Percentiles rank a stretch among this genome's conserved stretches.
Evolutionary conservation across 2,113 vertebrate species (phyloP).

Genomic region (Crocuta crocuta): DNA sequence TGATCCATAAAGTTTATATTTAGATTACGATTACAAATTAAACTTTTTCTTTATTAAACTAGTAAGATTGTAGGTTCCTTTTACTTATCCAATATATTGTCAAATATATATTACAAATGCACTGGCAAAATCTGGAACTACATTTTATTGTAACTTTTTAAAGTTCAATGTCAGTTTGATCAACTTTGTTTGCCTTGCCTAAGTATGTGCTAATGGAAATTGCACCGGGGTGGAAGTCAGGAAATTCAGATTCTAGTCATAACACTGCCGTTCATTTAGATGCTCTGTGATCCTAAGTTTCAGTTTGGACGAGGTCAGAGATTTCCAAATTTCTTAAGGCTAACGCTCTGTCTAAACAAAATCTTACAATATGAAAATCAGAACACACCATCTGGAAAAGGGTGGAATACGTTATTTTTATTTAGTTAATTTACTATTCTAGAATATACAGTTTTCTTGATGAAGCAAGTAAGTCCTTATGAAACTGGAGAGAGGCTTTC

Average conservation of each 20-base stretch:
- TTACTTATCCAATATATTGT: background rate
- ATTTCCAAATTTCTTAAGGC: background rate
- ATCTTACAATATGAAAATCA: background rate
- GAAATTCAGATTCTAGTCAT: background rate
- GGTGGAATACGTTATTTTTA: background rate
- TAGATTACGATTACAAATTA: background rate
- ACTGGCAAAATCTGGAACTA: background rate
- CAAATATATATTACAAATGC: background rate
- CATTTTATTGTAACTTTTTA: background rate
- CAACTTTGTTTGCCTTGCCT: background rate
- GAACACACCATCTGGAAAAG: background rate
- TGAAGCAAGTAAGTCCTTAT: background rate
- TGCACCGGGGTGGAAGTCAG: background rate
- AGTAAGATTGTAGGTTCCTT: background rate
- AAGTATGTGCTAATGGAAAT: background rate
- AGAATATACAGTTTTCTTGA: background rate
- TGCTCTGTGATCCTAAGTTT: background rate
- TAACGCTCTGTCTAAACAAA: background rate
- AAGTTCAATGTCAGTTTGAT: constrained; percentile 21
- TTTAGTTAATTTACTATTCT: background rate
- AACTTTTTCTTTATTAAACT: constrained; percentile 17
- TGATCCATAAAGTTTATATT: background rate
- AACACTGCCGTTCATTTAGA: background rate
- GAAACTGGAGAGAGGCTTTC: background rate
- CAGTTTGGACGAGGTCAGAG: background rate